Conservation (phyloP, 37 sponge, comb jelly and placozoan species). For the Hexactinellida sp. region DNA sequence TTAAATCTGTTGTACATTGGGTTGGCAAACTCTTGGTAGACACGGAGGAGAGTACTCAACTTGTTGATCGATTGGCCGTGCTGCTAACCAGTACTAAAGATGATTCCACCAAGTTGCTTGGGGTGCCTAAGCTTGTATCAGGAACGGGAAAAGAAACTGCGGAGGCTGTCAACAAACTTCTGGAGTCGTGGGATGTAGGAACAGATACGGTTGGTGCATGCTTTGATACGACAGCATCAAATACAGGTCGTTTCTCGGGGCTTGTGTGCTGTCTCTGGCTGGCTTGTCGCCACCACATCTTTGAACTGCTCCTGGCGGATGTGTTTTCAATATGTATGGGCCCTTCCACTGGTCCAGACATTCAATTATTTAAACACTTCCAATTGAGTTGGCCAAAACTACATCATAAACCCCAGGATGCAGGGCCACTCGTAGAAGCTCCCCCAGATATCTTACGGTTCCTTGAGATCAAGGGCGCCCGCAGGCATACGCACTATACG, state of each 20-base stretch:
- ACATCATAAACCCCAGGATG: slow-evolving; percentile 4
- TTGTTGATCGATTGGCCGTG: neutral
- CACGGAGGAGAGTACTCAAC: neutral
- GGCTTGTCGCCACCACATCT: slow-evolving; percentile 12
- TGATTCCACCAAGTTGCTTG: neutral
- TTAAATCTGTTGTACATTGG: slow-evolving; percentile 11
- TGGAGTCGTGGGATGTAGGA: slow-evolving; percentile 12
- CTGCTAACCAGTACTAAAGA: slow-evolving; percentile 12
- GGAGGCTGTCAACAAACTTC: neutral
- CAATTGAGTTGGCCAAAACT: neutral
- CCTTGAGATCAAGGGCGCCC: too few species aligned
- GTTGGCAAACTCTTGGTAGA: neutral
- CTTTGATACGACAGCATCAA: slow-evolving; percentile 7
- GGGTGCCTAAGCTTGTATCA: neutral
- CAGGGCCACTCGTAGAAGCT: neutral
- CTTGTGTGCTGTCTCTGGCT: neutral
- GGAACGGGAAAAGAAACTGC: slow-evolving; percentile 6
- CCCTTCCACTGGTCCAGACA: slow-evolving; percentile 2
- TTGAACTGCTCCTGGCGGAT: neutral
- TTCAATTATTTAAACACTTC: neutral
- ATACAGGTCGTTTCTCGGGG: neutral
- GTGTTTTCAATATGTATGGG: slow-evolving; percentile 3
- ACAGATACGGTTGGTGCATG: slow-evolving; percentile 15
- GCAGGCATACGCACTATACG: too few species aligned
- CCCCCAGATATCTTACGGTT: neutral